Base-by-base conservation (phyloP, 2,888 invertebrate genomes). In the Sepioteuthis lessoniana region DNA sequence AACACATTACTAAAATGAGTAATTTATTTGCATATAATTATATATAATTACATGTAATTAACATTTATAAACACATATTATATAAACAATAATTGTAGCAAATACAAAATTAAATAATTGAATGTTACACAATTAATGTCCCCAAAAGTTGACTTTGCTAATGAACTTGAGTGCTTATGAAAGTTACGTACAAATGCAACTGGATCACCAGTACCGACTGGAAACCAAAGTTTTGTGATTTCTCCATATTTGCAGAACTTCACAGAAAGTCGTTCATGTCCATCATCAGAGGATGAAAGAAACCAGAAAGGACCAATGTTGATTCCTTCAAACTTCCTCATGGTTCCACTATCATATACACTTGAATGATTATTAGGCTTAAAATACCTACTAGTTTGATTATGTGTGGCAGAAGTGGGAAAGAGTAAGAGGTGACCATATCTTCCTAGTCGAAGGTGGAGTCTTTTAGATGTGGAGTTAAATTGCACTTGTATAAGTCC, bases 201-300 rank as follows among this genome's bases (percentile, higher is more conserved):
- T 19, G 47, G 46, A 91, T 42, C 28, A 28, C 47, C 42, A 28
- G n/a, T 31, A 10, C 92, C 92, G n/a, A 92, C n/a, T 37, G 92
- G 92, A 92, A 92, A 92, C 92, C 42, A 42, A n/a, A 92, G 31
- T 92, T 42, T 46, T 42, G 42, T 47, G 35, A 92, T 92, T 47
- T 37, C 42, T 42, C 1, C 35, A 42, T 92, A 10, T 92, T 46
- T 47, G 31, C 16, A 92, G 47, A 92, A 92, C 19, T n/a, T 92
- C 35, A 92, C 47, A 92, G 92, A 46, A n/a, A 92, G 38, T 42
- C 46, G 31, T n/a, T 38, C 38, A 92, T 92, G 42, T 46, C 47
- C 47, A 46, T 92, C 92, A 46, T 92, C 92, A 46, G 92, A 92
- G 0, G 42, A 42, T n/a, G 92, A 46, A n/a, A 92, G 47, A 25